Evolutionary conservation across 2,797 vertebrate genomes (phyloP).

Genomic region (Myotis daubentonii): DNA sequence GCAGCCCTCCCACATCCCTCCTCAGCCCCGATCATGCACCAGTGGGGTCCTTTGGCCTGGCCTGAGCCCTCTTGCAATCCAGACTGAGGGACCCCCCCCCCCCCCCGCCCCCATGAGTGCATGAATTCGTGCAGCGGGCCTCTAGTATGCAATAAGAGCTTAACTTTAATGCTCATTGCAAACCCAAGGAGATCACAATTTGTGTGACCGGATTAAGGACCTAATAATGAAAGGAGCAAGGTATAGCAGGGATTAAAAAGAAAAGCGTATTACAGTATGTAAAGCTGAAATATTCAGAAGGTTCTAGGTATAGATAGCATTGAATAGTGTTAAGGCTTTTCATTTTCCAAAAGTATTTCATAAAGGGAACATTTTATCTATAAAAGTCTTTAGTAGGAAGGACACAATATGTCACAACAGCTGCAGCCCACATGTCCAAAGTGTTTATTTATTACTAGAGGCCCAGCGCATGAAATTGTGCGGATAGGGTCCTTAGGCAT

Average conservation of each 20-base stretch:
- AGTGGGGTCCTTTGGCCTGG: too few relatives aligned
- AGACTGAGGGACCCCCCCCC: too few relatives aligned
- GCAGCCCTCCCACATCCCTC: too few relatives aligned
- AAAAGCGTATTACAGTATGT: background rate
- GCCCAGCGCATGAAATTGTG: too few relatives aligned
- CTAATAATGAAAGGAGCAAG: background rate
- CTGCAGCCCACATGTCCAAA: background rate
- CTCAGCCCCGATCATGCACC: too few relatives aligned
- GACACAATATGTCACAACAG: background rate
- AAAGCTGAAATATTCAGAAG: background rate
- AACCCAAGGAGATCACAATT: background rate
- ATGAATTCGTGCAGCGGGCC: too few relatives aligned
- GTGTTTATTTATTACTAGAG: background rate
- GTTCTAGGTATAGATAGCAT: background rate
- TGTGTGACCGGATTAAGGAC: constrained; percentile 4
- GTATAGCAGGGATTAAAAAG: background rate
- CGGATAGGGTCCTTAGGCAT: too few relatives aligned
- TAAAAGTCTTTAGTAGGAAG: constrained; percentile 33
- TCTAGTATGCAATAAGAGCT: background rate
- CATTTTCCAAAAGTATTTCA: background rate
- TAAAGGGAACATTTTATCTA: constrained; percentile 57
- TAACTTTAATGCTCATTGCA: background rate
- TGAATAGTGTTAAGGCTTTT: background rate
- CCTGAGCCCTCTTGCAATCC: too few relatives aligned
- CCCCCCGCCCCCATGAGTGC: too few relatives aligned